A percentile compares a stretch with the other conserved stretches of the same genome.
These are phyloP conservation scores for Kradibia gibbosae DNA, from an alignment of 1,140 invertebrate genomes.

Conservation along the genomic window DNA sequence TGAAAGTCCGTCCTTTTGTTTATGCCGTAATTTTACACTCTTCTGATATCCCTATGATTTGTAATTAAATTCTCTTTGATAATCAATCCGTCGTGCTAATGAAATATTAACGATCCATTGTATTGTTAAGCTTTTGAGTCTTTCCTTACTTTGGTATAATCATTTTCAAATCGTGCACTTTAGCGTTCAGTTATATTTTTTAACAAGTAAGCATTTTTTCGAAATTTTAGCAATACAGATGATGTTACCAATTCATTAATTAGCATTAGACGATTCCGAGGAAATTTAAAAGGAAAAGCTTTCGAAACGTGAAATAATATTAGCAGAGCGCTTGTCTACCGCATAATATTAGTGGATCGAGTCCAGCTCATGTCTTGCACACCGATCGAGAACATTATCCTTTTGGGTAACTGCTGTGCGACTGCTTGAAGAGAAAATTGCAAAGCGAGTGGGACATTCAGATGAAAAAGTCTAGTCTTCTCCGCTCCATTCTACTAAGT, in stretches of 20 bases:
- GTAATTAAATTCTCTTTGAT: neutral
- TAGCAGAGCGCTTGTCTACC: neutral
- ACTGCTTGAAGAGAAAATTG: neutral
- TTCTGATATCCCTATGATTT: neutral
- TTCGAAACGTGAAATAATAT: neutral
- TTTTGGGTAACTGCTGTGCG: neutral
- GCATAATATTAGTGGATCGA: no score
- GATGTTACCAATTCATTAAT: no score
- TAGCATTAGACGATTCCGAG: no score
- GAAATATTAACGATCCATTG: neutral
- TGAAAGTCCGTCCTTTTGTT: slow-evolving; percentile 30
- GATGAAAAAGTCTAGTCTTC: slow-evolving; percentile 33
- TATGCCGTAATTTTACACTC: neutral
- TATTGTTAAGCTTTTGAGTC: neutral
- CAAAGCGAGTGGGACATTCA: neutral
- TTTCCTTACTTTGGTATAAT: neutral
- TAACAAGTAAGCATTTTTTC: no score
- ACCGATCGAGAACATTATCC: neutral
- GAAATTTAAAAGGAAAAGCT: no score
- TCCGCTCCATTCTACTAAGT: slow-evolving; percentile 43
- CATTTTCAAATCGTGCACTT: neutral
- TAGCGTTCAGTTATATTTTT: no score
- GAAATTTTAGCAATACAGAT: no score
- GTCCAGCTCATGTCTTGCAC: neutral
- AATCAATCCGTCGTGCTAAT: neutral